Evolutionary conservation across 30 jellyfish, hydroid and myxozoan genomes (phyloP).

Genomic region (Catostylus mosaicus): DNA sequence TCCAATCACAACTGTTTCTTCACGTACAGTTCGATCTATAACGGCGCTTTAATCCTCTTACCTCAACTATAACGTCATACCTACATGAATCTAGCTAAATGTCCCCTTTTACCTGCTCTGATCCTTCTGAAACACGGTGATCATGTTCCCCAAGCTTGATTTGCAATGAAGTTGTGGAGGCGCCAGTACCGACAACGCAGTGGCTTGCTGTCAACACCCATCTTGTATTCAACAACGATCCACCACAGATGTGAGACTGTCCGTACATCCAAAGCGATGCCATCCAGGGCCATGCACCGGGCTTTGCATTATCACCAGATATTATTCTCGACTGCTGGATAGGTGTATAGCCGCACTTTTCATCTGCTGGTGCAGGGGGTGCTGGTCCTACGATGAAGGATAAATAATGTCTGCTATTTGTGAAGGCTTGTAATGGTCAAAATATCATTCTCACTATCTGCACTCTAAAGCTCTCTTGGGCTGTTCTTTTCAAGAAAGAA

Average conservation of each 20-base stretch:
- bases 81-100: no score
- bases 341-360: conserved; percentile 58
- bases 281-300: conserved; percentile 98
- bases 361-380: conserved; percentile 39
- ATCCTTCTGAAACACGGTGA: conserved; percentile 44
- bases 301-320: conserved; percentile 69
- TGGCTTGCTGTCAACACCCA: conserved; percentile 92
- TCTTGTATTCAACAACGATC: conserved; percentile 57
- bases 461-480: no score
- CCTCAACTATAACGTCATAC: no score
- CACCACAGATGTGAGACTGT: conserved; percentile 82
- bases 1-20: no score
- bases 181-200: conserved; percentile 67
- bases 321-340: conserved; percentile 75
- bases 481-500: no score
- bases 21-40: no score
- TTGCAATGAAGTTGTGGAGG: conserved; percentile 21
- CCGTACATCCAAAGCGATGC: conserved; percentile 70
- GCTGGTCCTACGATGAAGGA: conserved; percentile 11
- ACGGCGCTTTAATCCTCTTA: no score
- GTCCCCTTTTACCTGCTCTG: conserved; percentile 41
- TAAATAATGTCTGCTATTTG: no score
- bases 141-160: conserved; percentile 86
- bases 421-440: no score
- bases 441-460: no score